Base-by-base conservation (phyloP, 1,140 invertebrate species). In the Oppia nitens region DNA sequence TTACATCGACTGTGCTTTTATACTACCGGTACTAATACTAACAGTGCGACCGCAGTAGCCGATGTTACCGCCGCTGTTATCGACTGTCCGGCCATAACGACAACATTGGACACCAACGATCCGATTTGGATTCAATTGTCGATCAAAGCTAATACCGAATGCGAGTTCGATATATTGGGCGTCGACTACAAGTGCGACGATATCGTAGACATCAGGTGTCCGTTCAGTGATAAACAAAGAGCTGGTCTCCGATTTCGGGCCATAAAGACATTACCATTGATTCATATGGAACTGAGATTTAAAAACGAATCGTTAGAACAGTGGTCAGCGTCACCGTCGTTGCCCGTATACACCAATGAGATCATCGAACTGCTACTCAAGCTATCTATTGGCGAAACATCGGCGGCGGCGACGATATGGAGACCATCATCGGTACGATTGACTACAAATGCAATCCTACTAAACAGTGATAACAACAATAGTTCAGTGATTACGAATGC, bases 171-270 rank as follows among this genome's bases (percentile, higher is more conserved):
- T 4, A 27, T 58, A 28, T 24, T 40, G 29, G 60, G 28, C 9
- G 27, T 59, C 28, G 20, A 57, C 3, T 58, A 55, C 54, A 59
- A 48, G 23, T 23, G 54, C 14, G 52, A 45, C 40, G 53, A 28
- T 17, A 40, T 45, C 3, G 12, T 51, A 29, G 32, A 40, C 50
- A 59, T 53, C 21, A 12, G 21, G 28, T 23, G 54, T 50, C 14
- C 48, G 26, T 57, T 55, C 63, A 32, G 47, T 49, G 58, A 61
- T 24, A 59, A 47, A 56, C 56, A 64, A 45, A 65, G 61, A 59
- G 68, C 65, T 73, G 60, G 64, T 69, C 67, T 51, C 75, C 73
- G 61, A 11, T 61, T 61, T 23, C n/a, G n/a, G 9, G 27, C 49
- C 12, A 28, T 61, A 14, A 14, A 45, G 26, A 53, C 55, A 1